A percentile compares a stretch with the other conserved stretches of the same genome.
phyloP scores from a whole-genome alignment of 2,797 vertebrate genomes.

The Helarctos malayanus region DNA sequence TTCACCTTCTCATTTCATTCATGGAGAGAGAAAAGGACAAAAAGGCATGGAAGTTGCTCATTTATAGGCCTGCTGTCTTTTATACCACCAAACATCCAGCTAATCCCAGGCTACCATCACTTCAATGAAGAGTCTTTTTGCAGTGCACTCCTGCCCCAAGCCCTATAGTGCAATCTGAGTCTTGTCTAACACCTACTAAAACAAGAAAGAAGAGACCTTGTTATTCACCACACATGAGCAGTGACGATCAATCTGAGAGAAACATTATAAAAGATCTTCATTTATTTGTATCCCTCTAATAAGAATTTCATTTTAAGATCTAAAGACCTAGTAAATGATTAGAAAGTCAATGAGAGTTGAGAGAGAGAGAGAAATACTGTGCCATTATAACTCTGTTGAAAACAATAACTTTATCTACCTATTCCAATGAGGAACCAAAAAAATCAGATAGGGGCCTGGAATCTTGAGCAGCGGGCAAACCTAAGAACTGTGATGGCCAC shows the following conservation, averaged over 20 bases:
- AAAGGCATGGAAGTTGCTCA: not conserved
- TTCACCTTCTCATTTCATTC: slow-evolving; percentile 36
- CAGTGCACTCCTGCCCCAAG: too few relatives aligned
- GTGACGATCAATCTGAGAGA: not conserved
- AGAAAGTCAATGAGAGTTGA: not conserved
- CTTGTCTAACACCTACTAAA: not conserved
- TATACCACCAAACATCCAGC: not conserved
- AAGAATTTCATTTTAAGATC: slow-evolving; percentile 8
- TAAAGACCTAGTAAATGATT: not conserved
- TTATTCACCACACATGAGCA: not conserved
- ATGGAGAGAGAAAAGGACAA: not conserved
- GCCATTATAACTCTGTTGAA: not conserved
- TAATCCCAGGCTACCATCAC: not conserved
- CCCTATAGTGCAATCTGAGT: not conserved
- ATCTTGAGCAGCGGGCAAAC: not conserved
- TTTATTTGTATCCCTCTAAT: slow-evolving; percentile 7
- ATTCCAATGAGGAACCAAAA: not conserved
- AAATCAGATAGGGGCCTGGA: not conserved
- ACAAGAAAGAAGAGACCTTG: not conserved
- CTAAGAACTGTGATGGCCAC: not conserved
- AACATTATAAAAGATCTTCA: not conserved
- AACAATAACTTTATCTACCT: not conserved
- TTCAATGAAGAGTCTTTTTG: not conserved
- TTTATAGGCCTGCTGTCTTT: not conserved
- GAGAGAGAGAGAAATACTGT: not conserved